A percentile compares a stretch with the other conserved stretches of the same genome.
phyloP scores from a whole-genome alignment of 2,888 invertebrate genomes.

The Yponomeuta malinellus region DNA sequence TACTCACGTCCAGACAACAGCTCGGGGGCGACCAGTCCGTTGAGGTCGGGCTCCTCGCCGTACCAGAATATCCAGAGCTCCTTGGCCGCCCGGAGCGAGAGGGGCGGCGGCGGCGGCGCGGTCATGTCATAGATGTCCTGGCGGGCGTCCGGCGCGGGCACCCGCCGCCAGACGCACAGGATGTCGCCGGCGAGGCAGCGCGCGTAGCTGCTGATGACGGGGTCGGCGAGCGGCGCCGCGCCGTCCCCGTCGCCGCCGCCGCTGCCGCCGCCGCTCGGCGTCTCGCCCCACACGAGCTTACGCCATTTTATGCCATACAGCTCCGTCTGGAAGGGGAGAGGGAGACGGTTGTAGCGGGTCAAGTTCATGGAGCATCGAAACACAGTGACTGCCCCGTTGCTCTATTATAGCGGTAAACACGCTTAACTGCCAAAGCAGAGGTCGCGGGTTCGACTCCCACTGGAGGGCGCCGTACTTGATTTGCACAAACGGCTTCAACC shows the following conservation, averaged over 20 bases:
- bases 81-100: constrained; percentile 91
- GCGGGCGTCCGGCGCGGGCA: constrained; percentile 74
- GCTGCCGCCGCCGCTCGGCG: constrained; percentile 55
- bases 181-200: constrained; percentile 95
- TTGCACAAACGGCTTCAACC: no score
- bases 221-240: constrained; percentile 88
- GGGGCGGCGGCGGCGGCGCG: constrained; percentile 80
- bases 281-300: constrained; percentile 91
- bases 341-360: neutral
- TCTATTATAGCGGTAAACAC: no score
- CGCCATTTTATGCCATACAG: constrained; percentile 99
- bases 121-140: constrained; percentile 68
- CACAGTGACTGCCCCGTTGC: no score
- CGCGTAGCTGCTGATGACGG: constrained; percentile 92
- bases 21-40: constrained; percentile 88
- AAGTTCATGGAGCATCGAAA: neutral
- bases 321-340: constrained; percentile 88
- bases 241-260: constrained; percentile 59
- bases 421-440: no score
- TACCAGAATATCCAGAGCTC: constrained; percentile 99
- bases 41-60: constrained; percentile 95
- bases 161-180: constrained; percentile 98
- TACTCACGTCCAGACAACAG: constrained; percentile 90
- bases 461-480: no score
- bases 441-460: no score